These are phyloP conservation scores for Sebastiscus albofasciatus DNA, from an alignment of 2,797 vertebrate genomes.

Conservation along the genomic window DNA sequence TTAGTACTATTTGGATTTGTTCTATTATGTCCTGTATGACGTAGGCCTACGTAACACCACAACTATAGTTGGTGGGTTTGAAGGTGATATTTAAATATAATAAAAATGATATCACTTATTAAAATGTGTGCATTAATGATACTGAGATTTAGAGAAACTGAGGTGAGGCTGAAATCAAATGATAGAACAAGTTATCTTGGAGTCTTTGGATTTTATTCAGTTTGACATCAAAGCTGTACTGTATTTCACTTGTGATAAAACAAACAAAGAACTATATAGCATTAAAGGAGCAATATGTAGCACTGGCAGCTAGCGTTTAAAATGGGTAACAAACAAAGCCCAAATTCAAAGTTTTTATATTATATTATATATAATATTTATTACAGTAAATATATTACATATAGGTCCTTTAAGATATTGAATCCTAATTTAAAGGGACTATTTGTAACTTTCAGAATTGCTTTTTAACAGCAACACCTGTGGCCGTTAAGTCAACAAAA, in stretches of 20 bases:
- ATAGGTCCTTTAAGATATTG: no score
- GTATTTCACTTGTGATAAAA: slow-evolving; percentile 64
- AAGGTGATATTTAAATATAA: slow-evolving; percentile 64
- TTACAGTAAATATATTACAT: no score
- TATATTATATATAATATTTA: no score
- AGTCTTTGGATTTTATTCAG: slow-evolving; percentile 52
- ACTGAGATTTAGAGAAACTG: slow-evolving; percentile 19
- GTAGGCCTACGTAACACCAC: no score
- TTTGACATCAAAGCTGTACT: slow-evolving; percentile 65
- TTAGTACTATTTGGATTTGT: background rate
- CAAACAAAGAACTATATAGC: slow-evolving; percentile 23
- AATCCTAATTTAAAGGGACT: background rate
- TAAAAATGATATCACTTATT: slow-evolving; percentile 65
- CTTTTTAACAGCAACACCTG: no score
- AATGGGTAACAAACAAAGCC: background rate
- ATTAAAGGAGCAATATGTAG: no score
- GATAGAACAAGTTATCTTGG: slow-evolving; percentile 9
- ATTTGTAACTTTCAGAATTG: no score
- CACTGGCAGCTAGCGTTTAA: slow-evolving; percentile 13
- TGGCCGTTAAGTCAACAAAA: no score
- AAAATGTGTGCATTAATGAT: slow-evolving; percentile 48
- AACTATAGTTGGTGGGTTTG: slow-evolving; percentile 11
- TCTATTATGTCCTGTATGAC: no score
- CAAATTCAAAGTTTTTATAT: no score
- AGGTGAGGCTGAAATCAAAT: slow-evolving; percentile 19